Evolutionary conservation across 2,797 vertebrate genomes (phyloP).

Genomic region (Galagoides demidoff): DNA sequence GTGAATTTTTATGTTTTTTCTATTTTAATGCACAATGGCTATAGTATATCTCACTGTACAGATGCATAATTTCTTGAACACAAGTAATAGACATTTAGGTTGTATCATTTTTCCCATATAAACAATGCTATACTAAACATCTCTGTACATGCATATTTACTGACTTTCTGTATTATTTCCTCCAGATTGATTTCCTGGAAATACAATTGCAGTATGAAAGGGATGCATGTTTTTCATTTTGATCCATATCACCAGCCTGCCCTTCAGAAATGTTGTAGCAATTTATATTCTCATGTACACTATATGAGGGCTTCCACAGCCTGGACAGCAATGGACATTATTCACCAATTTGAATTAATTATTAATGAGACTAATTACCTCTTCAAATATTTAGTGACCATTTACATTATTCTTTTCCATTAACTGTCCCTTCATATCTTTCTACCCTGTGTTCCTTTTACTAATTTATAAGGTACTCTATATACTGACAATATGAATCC

Average conservation of each 20-base stretch:
- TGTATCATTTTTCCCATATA: background rate
- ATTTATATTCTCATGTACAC: background rate
- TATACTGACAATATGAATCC: background rate
- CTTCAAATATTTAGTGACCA: constrained; percentile 52
- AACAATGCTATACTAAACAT: background rate
- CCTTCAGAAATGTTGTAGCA: background rate
- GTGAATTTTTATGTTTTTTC: background rate
- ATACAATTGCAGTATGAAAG: background rate
- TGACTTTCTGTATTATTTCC: constrained; percentile 5
- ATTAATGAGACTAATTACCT: constrained; percentile 35
- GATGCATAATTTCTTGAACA: background rate
- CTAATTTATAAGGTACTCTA: background rate
- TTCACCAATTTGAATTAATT: constrained; percentile 21
- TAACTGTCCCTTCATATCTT: background rate
- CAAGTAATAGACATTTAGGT: background rate
- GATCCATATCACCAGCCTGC: background rate
- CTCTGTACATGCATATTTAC: background rate
- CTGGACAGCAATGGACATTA: background rate
- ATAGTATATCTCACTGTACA: background rate
- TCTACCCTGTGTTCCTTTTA: background rate
- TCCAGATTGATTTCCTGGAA: background rate
- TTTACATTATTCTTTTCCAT: constrained; percentile 36
- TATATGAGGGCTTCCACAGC: background rate
- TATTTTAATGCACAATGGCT: background rate
- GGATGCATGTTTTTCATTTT: background rate